phyloP scores from a whole-genome alignment of 1,140 invertebrate genomes.

The Cyclargus thomasi region DNA sequence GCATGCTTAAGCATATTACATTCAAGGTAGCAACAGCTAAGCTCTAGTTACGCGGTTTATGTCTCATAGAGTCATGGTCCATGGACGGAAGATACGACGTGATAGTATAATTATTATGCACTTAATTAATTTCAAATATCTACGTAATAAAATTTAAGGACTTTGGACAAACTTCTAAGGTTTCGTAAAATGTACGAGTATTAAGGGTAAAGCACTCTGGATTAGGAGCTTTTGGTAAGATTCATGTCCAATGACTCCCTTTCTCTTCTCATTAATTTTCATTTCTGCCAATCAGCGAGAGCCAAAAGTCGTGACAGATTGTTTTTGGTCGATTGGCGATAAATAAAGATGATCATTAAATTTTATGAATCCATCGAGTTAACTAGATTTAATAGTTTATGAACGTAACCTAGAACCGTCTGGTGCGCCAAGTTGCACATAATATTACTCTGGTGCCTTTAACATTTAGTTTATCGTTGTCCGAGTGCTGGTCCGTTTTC shows the following conservation, averaged over 20 bases:
- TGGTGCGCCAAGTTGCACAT: too few relatives aligned
- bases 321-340: not conserved
- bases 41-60: slow-evolving; percentile 10
- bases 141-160: not conserved
- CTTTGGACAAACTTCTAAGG: not conserved
- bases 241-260: too few relatives aligned
- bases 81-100: not conserved
- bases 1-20: not conserved
- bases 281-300: too few relatives aligned
- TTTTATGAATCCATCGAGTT: not conserved
- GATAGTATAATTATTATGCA: not conserved
- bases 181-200: not conserved
- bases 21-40: slow-evolving; percentile 11
- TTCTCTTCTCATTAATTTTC: too few relatives aligned
- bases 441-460: too few relatives aligned
- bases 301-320: not conserved
- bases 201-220: too few relatives aligned
- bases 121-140: not conserved
- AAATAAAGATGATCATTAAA: not conserved
- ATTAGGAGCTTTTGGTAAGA: too few relatives aligned
- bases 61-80: not conserved
- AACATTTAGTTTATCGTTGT: not conserved
- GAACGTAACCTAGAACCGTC: not conserved
- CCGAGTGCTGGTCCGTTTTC: not conserved
- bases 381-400: not conserved